Evolutionary conservation across 2,113 vertebrate species (phyloP), one percentile per base, ranked within the genome.

Genomic region (Todiramphus chloris): DNA sequence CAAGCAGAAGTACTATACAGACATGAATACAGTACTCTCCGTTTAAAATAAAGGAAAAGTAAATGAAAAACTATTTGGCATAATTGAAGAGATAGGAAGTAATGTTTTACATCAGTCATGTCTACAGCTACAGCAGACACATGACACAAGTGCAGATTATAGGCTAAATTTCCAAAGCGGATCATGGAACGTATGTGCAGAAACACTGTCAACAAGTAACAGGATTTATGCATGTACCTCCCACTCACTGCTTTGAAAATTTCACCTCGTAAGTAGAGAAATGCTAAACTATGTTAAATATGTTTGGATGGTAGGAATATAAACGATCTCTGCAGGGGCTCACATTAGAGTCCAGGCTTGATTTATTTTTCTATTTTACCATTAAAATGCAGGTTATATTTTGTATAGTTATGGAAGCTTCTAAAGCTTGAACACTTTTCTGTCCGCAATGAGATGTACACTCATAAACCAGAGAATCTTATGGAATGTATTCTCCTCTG

Each of bases 161-260:
- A 63, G 74, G 59, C 81, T 91, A 17, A 46, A 74, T 91, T 96
- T 94, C 77, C 81, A 88, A 93, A 89, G 70, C 20, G 19, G 37
- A 70, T 93, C 31, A 28, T 76, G 39, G 60, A 90, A 89, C 59
- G 51, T 89, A 70, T 79, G 69, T 93, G 67, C 43, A 77, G 78
- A 79, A 90, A 62, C 48, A 67, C 64, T 78, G 74, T 66, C 85
- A 90, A 84, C 88, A 81, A 95, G 70, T 88, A 96, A 94, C 56
- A 91, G 83, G 94, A 96, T 96, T 97, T 86, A 78, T 90, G 27
- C 31, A 51, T 79, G 78, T 96, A 83, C 77, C 75, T 93, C 86
- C 87, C 39, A 91, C 90, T 93, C 37, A 25, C 37, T 80, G 68
- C 92, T 96, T 94, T 94, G 96, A 95, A 96, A 97, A 94, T 90